Base-by-base conservation (phyloP, 2,888 invertebrate species). In the Sicus ferrugineus region DNA sequence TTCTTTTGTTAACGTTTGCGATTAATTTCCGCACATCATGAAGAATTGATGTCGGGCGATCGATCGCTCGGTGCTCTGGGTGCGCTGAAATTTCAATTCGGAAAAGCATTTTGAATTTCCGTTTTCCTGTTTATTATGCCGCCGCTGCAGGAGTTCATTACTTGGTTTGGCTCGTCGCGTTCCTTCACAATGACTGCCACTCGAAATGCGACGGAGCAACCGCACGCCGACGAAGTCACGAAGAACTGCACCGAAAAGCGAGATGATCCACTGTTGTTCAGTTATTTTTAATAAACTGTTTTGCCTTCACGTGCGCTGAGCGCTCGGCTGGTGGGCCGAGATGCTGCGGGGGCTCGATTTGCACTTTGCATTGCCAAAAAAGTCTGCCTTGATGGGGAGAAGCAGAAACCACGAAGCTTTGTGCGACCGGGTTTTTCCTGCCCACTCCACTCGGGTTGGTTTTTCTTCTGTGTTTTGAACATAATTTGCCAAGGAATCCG, bases 261-360 rank as follows among this genome's bases (percentile, higher is more conserved):
- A 61, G 42, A 19, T 19, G 42, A 14, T 23, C 38, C 38, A 42
- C 28, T 50, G 50, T n/a, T 52, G 64, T 62, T 38, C 38, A 38
- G 65, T 65, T 65, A 54, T 52, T 65, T 64, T 65, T 65, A 65
- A 65, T 65, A 54, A 54, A 65, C 65, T 65, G 19, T n/a, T n/a
- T n/a, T n/a, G n/a, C n/a, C n/a, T n/a, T n/a, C n/a, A n/a, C n/a
- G n/a, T n/a, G n/a, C n/a, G n/a, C n/a, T n/a, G n/a, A n/a, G n/a
- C n/a, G n/a, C n/a, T n/a, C n/a, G n/a, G n/a, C n/a, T n/a, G n/a
- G n/a, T n/a, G n/a, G n/a, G n/a, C n/a, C n/a, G n/a, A n/a, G n/a
- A n/a, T n/a, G n/a, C n/a, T n/a, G n/a, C n/a, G n/a, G n/a, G 54
- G n/a, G n/a, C n/a, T n/a, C n/a, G n/a, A n/a, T n/a, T n/a, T n/a